phyloP scores from a whole-genome alignment of 2,113 vertebrate genomes.

The Muntiacus reevesi region DNA sequence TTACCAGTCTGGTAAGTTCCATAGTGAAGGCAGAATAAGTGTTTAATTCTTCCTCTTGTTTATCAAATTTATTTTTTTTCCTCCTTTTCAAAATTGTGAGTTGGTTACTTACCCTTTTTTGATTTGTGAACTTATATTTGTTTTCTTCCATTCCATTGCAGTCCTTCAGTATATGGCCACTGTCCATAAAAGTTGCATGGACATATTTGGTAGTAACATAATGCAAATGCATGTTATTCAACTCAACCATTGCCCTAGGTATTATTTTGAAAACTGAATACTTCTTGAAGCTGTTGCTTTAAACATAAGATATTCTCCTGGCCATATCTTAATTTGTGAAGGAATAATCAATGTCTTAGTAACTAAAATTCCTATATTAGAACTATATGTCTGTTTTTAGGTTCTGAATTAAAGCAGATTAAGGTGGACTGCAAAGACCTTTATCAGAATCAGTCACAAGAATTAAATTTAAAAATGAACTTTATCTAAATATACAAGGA shows the following conservation, averaged over 20 bases:
- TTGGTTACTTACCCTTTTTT: slow-evolving; percentile 21
- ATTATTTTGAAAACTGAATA: slow-evolving; percentile 21
- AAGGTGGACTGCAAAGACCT: background rate
- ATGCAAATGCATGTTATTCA: background rate
- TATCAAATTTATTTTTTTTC: background rate
- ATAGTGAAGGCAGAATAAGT: background rate
- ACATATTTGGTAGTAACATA: background rate
- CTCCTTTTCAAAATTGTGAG: background rate
- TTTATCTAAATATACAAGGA: background rate
- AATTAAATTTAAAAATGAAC: background rate
- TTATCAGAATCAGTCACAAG: background rate
- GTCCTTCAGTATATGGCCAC: background rate
- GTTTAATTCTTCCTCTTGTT: background rate
- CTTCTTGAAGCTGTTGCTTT: background rate
- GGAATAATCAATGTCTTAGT: slow-evolving; percentile 26
- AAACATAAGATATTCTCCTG: background rate
- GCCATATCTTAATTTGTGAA: background rate
- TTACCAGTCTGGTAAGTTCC: background rate
- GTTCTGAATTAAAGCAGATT: slow-evolving; percentile 15
- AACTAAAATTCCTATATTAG: background rate
- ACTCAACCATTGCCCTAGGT: background rate
- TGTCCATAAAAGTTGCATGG: background rate
- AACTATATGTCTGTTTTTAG: background rate
- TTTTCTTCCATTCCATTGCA: background rate
- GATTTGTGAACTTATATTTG: background rate